Evolutionary conservation across 2,113 vertebrate genomes (phyloP), one percentile per base, ranked within the genome.

Genomic region (Scalopus aquaticus): DNA sequence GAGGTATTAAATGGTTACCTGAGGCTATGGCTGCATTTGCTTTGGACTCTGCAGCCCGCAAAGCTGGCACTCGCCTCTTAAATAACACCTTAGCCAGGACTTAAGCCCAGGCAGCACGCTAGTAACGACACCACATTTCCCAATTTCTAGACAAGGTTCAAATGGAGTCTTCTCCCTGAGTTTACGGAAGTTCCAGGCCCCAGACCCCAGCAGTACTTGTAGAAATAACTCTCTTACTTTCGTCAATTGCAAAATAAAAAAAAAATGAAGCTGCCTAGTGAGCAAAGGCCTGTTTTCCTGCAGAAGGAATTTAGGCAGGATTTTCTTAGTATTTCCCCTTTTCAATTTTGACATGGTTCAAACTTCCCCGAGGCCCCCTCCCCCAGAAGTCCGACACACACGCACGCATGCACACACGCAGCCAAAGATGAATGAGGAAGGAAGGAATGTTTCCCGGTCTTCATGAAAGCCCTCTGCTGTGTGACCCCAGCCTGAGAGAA

Each of bases 141-240:
- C 60, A 64, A 26, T 44, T 77, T 73, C 78, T 54, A 44, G 28
- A 37, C 62, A 44, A 30, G 49, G 17, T 37, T 81, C 82, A 73
- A 39, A 80, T 0, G 30, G 11, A 77, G 12, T 88, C 58, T 89
- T 69, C 22, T 60, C 24, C 39, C 60, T 32, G 13, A 51, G 4
- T 81, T 46, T 51, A 76, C 8, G 1, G 37, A 79, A 56, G 60
- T 49, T 60, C 56, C 39, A 88, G 85, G 28, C 35, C 54, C 37
- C 49, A 73, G 84, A 22, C 13, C 37, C 54, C 32, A 77, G 72
- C 30, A 65, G 85, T 19, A 39, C 28, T 74, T 92, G 26, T 73
- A 87, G 60, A 93, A 94, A 83, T 82, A 58, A 87, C 51, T 91
- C 19, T 70, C 37, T 80, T 78, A 88, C 67, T 90, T 86, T 82